Evolutionary conservation across 1,140 invertebrate genomes (phyloP).

Genomic region (Leucophenga varia): DNA sequence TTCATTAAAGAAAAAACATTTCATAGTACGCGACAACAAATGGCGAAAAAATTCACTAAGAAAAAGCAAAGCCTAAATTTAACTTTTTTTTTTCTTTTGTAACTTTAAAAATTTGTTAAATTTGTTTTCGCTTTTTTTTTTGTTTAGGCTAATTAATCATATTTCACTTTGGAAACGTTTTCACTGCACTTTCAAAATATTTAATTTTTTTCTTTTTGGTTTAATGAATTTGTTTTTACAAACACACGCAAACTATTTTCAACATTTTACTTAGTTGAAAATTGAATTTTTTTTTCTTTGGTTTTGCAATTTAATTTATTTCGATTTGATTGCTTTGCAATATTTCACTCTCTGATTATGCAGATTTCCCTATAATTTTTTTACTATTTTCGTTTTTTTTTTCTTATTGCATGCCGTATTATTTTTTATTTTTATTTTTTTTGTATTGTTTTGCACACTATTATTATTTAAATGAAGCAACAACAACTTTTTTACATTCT

Average conservation of each 20-base stretch:
- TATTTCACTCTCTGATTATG: conserved; percentile 21
- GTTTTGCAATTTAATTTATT: conserved; percentile 10
- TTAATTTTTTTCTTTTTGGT: conserved; percentile 32
- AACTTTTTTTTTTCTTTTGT: conserved; percentile 16
- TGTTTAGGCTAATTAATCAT: conserved; percentile 53
- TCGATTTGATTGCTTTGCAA: conserved; percentile 9
- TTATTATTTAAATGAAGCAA: no score
- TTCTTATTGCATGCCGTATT: conserved; percentile 22
- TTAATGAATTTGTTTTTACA: conserved; percentile 12
- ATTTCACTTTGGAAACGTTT: no score
- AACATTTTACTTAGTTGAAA: conserved; percentile 26
- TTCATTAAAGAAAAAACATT: no score
- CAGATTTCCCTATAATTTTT: conserved; percentile 32
- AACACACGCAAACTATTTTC: no score
- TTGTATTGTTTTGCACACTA: background rate
- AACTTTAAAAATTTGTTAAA: conserved; percentile 32
- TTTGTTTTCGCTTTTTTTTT: conserved; percentile 35
- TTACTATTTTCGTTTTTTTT: conserved; percentile 6
- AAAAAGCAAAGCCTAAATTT: background rate
- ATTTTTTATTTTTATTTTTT: background rate
- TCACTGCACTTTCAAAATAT: conserved; percentile 50
- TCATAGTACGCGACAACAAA: background rate
- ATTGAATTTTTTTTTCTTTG: no score
- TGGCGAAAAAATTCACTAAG: background rate
- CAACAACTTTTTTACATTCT: conserved; percentile 29